Conservation (phyloP, 2,888 invertebrate genomes). For the Steromphala cineraria region DNA sequence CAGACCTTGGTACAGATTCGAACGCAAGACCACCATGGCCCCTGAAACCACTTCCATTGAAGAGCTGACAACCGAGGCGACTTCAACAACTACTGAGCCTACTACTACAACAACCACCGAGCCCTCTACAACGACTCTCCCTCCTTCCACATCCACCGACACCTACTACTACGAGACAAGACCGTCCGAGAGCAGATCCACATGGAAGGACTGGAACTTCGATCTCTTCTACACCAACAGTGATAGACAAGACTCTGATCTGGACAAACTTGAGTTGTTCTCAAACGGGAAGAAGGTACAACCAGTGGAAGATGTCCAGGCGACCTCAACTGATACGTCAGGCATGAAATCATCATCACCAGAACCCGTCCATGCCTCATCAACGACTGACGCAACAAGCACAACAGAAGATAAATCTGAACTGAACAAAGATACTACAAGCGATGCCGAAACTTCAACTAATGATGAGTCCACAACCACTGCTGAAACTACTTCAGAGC, state of each 20-base stretch:
- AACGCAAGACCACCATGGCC: background rate
- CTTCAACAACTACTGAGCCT: background rate
- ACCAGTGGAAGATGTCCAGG: background rate
- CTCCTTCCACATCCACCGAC: constrained; percentile 2
- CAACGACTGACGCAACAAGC: background rate
- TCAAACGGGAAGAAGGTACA: background rate
- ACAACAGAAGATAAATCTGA: background rate
- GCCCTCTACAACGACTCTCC: background rate
- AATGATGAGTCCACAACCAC: background rate
- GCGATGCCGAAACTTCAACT: background rate
- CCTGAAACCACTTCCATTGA: background rate
- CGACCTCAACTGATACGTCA: background rate
- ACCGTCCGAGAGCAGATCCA: background rate
- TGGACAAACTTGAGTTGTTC: background rate
- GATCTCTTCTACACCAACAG: constrained; percentile 5
- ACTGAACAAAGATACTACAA: background rate
- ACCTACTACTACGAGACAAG: background rate
- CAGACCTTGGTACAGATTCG: background rate
- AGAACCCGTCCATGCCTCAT: background rate
- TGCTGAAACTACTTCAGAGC: background rate
- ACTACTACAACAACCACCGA: background rate
- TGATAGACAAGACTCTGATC: background rate
- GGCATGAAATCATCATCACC: background rate
- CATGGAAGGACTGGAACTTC: constrained; percentile 12
- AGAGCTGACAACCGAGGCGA: background rate